A percentile compares a stretch with the other conserved stretches of the same genome.
phyloP scores from a whole-genome alignment of 2,888 invertebrate genomes.

The Macropis europaea region DNA sequence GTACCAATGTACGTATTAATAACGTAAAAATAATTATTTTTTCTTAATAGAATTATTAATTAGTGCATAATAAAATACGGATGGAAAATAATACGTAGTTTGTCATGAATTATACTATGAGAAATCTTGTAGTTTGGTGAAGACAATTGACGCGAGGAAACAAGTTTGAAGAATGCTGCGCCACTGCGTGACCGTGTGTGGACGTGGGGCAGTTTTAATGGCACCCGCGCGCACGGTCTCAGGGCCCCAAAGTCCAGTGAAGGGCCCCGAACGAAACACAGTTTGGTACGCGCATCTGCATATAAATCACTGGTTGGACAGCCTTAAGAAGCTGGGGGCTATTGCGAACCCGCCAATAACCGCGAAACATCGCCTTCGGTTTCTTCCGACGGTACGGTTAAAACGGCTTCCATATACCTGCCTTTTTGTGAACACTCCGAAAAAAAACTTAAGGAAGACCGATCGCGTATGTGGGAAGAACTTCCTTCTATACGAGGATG shows the following conservation, averaged over 20 bases:
- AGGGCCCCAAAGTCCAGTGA: slow-evolving; percentile 32
- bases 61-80: no score
- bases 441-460: neutral
- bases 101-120: no score
- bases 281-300: slow-evolving; percentile 72
- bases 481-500: neutral
- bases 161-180: slow-evolving; percentile 52
- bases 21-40: no score
- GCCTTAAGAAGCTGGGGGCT: slow-evolving; percentile 57
- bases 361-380: slow-evolving; percentile 58
- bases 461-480: neutral
- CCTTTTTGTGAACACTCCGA: slow-evolving; percentile 3
- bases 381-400: slow-evolving; percentile 43
- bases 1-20: no score
- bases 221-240: slow-evolving; percentile 40
- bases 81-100: no score
- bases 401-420: slow-evolving; percentile 44
- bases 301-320: slow-evolving; percentile 75
- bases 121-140: neutral
- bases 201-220: slow-evolving; percentile 69
- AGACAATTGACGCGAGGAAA: slow-evolving; percentile 10
- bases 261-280: slow-evolving; percentile 54
- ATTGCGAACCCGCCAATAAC: slow-evolving; percentile 62
- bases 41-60: no score
- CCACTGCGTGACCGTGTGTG: slow-evolving; percentile 56